phyloP scores from a whole-genome alignment of 1,140 invertebrate genomes.

The Zaprionus camerounensis region DNA sequence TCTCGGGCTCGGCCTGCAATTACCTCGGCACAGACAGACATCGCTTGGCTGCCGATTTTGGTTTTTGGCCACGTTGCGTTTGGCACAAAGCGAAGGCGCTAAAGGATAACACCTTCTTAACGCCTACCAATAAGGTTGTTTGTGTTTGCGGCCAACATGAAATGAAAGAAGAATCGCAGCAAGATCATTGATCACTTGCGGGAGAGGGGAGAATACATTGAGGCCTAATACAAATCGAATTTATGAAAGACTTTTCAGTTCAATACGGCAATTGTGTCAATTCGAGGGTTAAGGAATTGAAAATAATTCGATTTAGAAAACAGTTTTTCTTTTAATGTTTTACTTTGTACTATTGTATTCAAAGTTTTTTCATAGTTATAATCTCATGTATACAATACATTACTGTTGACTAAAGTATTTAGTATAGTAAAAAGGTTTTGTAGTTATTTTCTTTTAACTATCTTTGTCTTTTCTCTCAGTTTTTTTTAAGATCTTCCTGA shows the following conservation, averaged over 20 bases:
- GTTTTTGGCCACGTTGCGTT: constrained; percentile 56
- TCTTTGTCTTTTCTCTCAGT: neutral
- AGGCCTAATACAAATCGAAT: neutral
- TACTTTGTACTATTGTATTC: neutral
- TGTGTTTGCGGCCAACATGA: constrained; percentile 40
- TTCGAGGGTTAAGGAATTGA: neutral
- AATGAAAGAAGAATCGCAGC: constrained; percentile 36
- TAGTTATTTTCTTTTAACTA: neutral
- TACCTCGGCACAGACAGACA: constrained; percentile 45
- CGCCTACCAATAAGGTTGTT: constrained; percentile 69
- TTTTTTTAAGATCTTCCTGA: neutral
- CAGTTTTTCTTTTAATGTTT: too few species aligned
- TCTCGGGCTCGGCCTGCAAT: constrained; percentile 54
- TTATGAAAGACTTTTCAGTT: neutral
- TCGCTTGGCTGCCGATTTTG: constrained; percentile 47
- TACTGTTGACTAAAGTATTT: neutral
- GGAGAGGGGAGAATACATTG: neutral
- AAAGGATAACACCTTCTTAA: constrained; percentile 84
- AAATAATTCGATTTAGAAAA: neutral
- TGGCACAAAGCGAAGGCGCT: constrained; percentile 76
- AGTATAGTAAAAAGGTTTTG: neutral
- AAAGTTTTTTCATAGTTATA: neutral
- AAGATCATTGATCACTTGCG: constrained; percentile 53
- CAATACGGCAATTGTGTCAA: too few species aligned
- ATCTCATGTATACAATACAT: neutral